Evolutionary conservation across 2,113 vertebrate genomes (phyloP), one percentile per base, ranked within the genome.

Genomic region (Psilopogon haemacephalus): DNA sequence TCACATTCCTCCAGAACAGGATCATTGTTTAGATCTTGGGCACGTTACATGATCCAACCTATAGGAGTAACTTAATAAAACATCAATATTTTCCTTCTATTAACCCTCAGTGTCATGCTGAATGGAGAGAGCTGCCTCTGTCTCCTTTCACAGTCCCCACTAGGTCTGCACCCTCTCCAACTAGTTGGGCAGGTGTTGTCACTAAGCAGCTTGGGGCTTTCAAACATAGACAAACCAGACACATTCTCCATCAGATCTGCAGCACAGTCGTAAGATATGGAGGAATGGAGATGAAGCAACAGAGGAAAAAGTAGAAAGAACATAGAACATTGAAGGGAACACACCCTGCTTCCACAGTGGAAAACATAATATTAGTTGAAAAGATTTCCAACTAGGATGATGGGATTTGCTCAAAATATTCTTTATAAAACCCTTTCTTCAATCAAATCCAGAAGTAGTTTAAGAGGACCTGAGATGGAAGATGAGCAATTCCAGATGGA

Each of bases 81-180:
- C 92, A 95, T 96, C 97, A 98, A 98, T 98, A 98, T 98, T 98
- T 98, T 98, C 91, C 96, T 98, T 98, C 92, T 97, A 95, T 98
- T 97, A 97, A 97, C 96, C 94, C 97, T 93, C 71, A 67, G 84
- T 91, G 92, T 93, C 96, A 88, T 62, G 92, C 93, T 81, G 90
- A 93, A 96, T 84, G 69, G 67, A 95, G 91, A 96, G 92, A 91
- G 71, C 88, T 94, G 94, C 69, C 96, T 97, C 91, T 92, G 84
- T 90, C 86, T 95, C 78, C 75, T 21, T 83, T 81, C 73, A 27
- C 56, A 88, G 92, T 71, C 42, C 35, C 50, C 54, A 40, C 70
- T 58, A 67, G 17, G 67, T 88, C 68, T 79, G 68, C 54, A 68
- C 69, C 28, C 63, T 95, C 67, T 81, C 82, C 56, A 88, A 94